Evolutionary conservation across 1,140 invertebrate genomes (phyloP).

Genomic region (Dreissena polymorpha): DNA sequence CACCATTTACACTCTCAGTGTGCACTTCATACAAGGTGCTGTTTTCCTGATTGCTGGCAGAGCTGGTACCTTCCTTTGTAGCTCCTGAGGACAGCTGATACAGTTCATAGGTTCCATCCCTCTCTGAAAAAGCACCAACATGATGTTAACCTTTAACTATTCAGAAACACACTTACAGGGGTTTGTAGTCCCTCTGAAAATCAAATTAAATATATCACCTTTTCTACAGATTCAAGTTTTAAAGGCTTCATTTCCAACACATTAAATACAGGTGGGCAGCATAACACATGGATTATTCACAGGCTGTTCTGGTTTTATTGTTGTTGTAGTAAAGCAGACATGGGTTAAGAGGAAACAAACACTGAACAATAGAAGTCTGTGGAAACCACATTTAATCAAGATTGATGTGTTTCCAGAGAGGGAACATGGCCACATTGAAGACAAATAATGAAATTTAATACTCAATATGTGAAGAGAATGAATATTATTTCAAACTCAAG

Average conservation of each 20-base stretch:
- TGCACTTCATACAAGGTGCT: background rate
- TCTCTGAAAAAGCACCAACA: background rate
- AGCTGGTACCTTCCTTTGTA: background rate
- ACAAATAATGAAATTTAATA: no score
- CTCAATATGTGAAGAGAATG: no score
- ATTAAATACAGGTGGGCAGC: background rate
- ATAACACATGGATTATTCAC: background rate
- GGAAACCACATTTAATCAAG: no score
- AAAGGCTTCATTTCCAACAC: background rate
- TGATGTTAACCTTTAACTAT: background rate
- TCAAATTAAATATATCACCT: background rate
- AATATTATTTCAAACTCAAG: no score
- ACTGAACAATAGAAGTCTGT: no score
- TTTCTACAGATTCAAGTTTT: background rate
- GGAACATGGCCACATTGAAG: no score
- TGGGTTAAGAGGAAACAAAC: no score
- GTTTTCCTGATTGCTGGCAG: background rate
- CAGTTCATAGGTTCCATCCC: background rate
- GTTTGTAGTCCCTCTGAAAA: background rate
- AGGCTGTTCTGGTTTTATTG: no score
- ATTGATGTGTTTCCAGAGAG: no score
- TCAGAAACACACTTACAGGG: background rate
- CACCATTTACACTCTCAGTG: background rate
- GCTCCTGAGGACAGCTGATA: background rate
- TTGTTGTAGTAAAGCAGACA: no score